Conservation (phyloP, 2,797 vertebrate genomes). For the Lacerta bilineata region DNA sequence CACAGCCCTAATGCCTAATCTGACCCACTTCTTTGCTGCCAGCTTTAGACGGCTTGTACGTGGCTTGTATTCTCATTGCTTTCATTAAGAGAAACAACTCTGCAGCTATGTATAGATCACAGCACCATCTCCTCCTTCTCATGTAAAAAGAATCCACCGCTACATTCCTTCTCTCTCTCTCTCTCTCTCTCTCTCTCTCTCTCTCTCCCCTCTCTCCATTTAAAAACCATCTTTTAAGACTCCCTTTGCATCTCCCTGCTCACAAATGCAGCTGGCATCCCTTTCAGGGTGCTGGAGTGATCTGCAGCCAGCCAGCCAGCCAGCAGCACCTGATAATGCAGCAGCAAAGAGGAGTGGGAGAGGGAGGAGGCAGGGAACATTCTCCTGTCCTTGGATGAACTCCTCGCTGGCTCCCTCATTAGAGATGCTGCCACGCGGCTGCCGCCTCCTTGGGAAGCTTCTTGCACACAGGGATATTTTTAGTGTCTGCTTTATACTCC, state of each 20-base stretch:
- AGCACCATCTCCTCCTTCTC: not conserved
- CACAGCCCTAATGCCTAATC: not conserved
- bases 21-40: conserved; percentile 34
- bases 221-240: not conserved
- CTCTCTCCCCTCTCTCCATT: not conserved
- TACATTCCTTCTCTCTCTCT: not conserved
- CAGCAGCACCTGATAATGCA: conserved; percentile 42
- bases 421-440: conserved; percentile 45
- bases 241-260: conserved; percentile 3
- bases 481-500: conserved; percentile 46
- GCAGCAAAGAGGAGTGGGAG: not conserved
- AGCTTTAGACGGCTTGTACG: conserved; percentile 18
- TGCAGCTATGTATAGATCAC: conserved; percentile 14
- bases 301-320: conserved; percentile 20
- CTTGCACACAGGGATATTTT: conserved; percentile 53
- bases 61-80: conserved; percentile 34
- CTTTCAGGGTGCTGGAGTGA: not conserved
- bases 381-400: conserved; percentile 54
- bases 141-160: not conserved
- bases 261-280: not conserved
- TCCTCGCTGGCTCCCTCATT: conserved; percentile 29
- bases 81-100: not conserved
- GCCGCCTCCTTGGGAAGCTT: conserved; percentile 50
- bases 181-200: not conserved
- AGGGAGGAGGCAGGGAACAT: conserved; percentile 6